phyloP scores from a whole-genome alignment of 2,888 invertebrate genomes.

The Hipparchia semele region DNA sequence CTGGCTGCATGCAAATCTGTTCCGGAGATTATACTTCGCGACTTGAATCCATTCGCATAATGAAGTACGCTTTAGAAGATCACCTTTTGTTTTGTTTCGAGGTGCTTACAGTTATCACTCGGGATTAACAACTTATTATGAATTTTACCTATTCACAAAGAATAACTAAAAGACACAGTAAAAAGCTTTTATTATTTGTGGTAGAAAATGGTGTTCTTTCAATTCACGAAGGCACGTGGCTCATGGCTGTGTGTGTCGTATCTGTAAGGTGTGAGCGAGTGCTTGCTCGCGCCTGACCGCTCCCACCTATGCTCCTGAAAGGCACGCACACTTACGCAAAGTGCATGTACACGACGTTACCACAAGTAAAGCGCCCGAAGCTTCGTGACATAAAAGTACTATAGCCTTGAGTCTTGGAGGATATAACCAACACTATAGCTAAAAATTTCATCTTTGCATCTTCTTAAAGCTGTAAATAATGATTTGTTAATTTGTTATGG shows the following conservation, averaged over 20 bases:
- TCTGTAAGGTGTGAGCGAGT: no score
- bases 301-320: no score
- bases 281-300: no score
- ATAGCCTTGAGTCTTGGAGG: no score
- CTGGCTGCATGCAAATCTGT: constrained; percentile 47
- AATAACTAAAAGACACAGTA: constrained; percentile 11
- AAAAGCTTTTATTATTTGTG: constrained; percentile 2
- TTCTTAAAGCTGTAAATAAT: background rate
- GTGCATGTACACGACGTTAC: no score
- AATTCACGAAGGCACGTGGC: no score
- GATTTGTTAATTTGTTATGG: background rate
- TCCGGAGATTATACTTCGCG: constrained; percentile 51
- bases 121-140: constrained; percentile 41
- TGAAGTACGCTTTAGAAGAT: constrained; percentile 57
- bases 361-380: no score
- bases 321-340: no score
- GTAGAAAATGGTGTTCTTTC: background rate
- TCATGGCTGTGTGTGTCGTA: no score
- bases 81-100: constrained; percentile 47
- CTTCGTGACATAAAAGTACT: no score
- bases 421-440: no score
- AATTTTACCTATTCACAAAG: constrained; percentile 5
- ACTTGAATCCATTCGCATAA: constrained; percentile 62
- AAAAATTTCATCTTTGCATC: no score
- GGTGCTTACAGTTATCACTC: constrained; percentile 42